phyloP scores from a whole-genome alignment of 1,140 invertebrate genomes.

The Carposina sasakii region DNA sequence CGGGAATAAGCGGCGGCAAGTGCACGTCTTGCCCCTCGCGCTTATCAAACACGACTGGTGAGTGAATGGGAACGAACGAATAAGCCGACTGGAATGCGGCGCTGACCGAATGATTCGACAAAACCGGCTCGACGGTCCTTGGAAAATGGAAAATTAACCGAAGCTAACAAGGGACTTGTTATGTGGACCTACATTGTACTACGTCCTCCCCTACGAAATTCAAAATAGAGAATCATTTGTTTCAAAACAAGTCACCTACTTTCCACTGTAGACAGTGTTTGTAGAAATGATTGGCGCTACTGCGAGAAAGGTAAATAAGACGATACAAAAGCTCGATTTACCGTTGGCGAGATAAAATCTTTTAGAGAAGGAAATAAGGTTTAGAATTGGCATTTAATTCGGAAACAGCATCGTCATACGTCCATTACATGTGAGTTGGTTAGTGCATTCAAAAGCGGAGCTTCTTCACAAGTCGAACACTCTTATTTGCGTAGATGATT shows the following conservation, averaged over 20 bases:
- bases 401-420: too few relatives aligned
- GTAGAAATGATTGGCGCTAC: slow-evolving; percentile 47
- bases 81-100: slow-evolving; percentile 42
- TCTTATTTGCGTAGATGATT: too few relatives aligned
- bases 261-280: slow-evolving; percentile 44
- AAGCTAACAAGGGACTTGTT: too few relatives aligned
- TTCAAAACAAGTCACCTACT: slow-evolving; percentile 40
- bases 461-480: too few relatives aligned
- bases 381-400: too few relatives aligned
- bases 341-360: too few relatives aligned
- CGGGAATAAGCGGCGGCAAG: slow-evolving; percentile 25
- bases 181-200: too few relatives aligned
- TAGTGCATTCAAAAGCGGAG: too few relatives aligned
- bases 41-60: slow-evolving; percentile 55
- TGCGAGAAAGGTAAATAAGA: slow-evolving; percentile 54
- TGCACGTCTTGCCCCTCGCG: slow-evolving; percentile 28
- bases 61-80: slow-evolving; percentile 13
- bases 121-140: not conserved
- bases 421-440: too few relatives aligned
- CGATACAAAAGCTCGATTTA: too few relatives aligned
- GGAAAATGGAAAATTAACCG: slow-evolving; percentile 18
- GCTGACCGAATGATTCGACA: slow-evolving; percentile 31
- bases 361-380: slow-evolving; percentile 5
- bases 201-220: too few relatives aligned
- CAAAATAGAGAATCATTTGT: slow-evolving; percentile 19